Conservation (phyloP, 2,113 vertebrate species). For the Lepus europaeus region DNA sequence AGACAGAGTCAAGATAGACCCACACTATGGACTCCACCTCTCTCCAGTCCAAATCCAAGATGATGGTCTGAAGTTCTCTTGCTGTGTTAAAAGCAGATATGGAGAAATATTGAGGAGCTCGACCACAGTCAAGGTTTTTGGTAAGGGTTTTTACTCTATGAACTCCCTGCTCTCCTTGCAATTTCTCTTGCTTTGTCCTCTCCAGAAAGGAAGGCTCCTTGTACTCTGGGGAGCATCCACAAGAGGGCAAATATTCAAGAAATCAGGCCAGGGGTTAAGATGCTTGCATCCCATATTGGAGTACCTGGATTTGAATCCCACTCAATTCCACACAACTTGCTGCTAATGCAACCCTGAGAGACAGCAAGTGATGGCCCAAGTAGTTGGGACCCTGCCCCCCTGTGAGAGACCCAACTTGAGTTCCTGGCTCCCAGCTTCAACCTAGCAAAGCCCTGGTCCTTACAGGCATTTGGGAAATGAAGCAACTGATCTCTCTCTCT, state of each 20-base stretch:
- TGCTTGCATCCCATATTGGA: no score
- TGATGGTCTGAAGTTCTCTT: constrained; percentile 81
- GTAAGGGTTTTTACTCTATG: constrained; percentile 72
- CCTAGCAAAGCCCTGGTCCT: no score
- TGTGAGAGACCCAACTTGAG: no score
- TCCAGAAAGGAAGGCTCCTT: neutral
- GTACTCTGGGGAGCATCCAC: neutral
- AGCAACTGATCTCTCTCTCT: no score
- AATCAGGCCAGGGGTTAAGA: neutral
- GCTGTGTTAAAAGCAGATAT: neutral
- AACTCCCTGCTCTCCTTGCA: neutral
- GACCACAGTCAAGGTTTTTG: constrained; percentile 82
- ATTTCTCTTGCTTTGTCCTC: neutral
- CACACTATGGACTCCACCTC: constrained; percentile 58
- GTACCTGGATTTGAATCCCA: no score
- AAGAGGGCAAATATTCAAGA: neutral
- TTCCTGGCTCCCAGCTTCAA: no score
- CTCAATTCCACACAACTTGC: no score
- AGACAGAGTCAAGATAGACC: constrained; percentile 70
- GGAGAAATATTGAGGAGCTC: constrained; percentile 77
- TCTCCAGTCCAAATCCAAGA: constrained; percentile 74
- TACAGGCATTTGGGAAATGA: no score
- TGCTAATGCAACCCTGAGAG: no score
- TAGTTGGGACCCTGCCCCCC: no score
- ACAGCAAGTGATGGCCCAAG: no score